A percentile compares a stretch with the other conserved stretches of the same genome.
phyloP scores from a whole-genome alignment of 2,888 invertebrate genomes.

The Conops quadrifasciatus region DNA sequence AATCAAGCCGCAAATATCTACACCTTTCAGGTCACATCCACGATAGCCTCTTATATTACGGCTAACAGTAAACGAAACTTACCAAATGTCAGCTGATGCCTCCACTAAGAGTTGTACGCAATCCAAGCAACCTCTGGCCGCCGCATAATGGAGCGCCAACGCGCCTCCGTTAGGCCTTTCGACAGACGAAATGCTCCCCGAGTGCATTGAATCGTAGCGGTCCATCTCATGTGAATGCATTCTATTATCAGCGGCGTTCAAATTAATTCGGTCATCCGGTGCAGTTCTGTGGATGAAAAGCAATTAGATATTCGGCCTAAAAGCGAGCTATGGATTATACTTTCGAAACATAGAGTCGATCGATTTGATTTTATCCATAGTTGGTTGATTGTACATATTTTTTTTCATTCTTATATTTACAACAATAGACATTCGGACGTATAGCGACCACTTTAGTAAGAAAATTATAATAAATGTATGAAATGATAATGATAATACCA shows the following conservation, averaged over 20 bases:
- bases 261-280: slow-evolving; percentile 52
- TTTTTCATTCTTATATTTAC: no score
- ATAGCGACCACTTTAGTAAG: no score
- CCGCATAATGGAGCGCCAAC: slow-evolving; percentile 86
- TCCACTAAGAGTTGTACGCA: slow-evolving; percentile 83
- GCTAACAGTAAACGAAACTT: slow-evolving; percentile 53
- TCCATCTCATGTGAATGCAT: slow-evolving; percentile 64
- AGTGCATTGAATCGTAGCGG: slow-evolving; percentile 60
- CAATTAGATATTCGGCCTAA: slow-evolving; percentile 3
- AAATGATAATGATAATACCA: no score
- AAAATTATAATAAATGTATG: no score
- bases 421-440: no score
- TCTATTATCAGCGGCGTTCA: slow-evolving; percentile 51
- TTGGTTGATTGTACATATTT: no score
- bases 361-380: no score
- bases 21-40: no score
- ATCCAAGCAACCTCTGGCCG: slow-evolving; percentile 85
- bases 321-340: not conserved
- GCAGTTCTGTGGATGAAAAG: slow-evolving; percentile 55
- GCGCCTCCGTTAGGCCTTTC: slow-evolving; percentile 71
- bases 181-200: slow-evolving; percentile 61
- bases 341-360: no score
- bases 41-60: no score
- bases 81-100: slow-evolving; percentile 82
- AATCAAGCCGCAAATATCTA: no score